Base-by-base conservation (phyloP, 2,797 vertebrate species). In the Tenualosa thibaudeaui region DNA sequence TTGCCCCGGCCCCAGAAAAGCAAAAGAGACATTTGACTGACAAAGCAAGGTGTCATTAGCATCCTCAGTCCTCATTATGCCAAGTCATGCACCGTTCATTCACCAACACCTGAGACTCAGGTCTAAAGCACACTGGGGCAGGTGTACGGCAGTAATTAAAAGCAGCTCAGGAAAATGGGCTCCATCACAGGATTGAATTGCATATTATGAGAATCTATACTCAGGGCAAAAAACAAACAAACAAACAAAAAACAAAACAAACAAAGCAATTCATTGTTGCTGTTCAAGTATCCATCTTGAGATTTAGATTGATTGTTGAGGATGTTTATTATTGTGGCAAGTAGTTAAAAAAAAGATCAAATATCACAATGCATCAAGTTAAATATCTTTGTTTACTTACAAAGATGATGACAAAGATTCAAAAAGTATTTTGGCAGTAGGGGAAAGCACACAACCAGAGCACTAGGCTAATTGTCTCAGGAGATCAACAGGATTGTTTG, bases 31-130 rank as follows among this genome's bases (percentile, higher is more conserved):
- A 85, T 60, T 81, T 82, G 65, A 53, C 83, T 68, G 85, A 86
- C 84, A 82, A 87, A 89, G 85, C 84, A 83, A 75, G 81, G 81
- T 75, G 86, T 88, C 86, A 88, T 88, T 89, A 86, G 85, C 86
- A 85, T 88, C 68, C 83, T 85, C 82, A 86, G 87, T 75, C 50
- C 84, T 87, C 85, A 88, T 88, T 89, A 88, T 89, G 89, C 86
- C 87, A 83, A 88, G 85, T 86, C 87, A 89, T 87, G 87, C 85
- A 86, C 87, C 49, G 86, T 31, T 85, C 84, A 82, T 86, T 56
- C 75, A 71, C 75, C 37, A 87, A 86, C 87, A 89, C 87, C 86
- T 88, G 86, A 88, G 89, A 88, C 87, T 85, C 84, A 68, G 83
- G 81, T 83, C 51, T 53, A 83, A 86, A 75, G 81, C 46, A 81